Evolutionary conservation across 2,113 vertebrate genomes (phyloP), one percentile per base, ranked within the genome.

Genomic region (Actinemys pallida): DNA sequence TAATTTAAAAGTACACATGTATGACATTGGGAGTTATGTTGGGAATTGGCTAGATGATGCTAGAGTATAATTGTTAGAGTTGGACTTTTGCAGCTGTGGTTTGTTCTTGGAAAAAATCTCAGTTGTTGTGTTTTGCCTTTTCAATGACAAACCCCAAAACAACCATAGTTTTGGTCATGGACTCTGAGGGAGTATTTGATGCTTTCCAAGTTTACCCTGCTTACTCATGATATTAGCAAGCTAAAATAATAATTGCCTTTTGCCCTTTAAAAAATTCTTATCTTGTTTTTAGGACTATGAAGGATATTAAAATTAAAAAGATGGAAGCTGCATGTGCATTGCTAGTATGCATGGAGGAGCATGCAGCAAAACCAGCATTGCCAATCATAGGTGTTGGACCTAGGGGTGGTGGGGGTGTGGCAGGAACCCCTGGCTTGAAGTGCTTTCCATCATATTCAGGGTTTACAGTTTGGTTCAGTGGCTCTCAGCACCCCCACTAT

Each of bases 51-150:
- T 69, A 54, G 49, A 39, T 88, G n/a, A 90, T 69, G 53, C 3
- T 2, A 82, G 84, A 27, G 42, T 76, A 45, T 47, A 75, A 45
- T 81, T 83, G 69, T 53, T 17, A 81, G 39, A 72, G 88, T 12
- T 1, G 0, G 50, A 90, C 87, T 93, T 90, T 75, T 62, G 81
- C 52, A 91, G 62, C 10, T 92, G 25, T 83, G 6, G 62, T 90
- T 45, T 90, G 4, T 72, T 83, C 49, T 88, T 84, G 93, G 87
- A 13, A 92, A 92, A 92, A 91, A 80, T 69, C 52, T 85, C 82
- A 89, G 10, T 24, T 88, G 57, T 72, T 54, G 4, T 12, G 69
- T 50, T 87, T 90, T 90, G 16, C 0, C 0, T 90, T 86, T 76
- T 31, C 52, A 80, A 50, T 87, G n/a, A 59, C 5, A 39, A 88